phyloP scores from a whole-genome alignment of 2,888 invertebrate genomes.

The Hirudinaria manillensis region DNA sequence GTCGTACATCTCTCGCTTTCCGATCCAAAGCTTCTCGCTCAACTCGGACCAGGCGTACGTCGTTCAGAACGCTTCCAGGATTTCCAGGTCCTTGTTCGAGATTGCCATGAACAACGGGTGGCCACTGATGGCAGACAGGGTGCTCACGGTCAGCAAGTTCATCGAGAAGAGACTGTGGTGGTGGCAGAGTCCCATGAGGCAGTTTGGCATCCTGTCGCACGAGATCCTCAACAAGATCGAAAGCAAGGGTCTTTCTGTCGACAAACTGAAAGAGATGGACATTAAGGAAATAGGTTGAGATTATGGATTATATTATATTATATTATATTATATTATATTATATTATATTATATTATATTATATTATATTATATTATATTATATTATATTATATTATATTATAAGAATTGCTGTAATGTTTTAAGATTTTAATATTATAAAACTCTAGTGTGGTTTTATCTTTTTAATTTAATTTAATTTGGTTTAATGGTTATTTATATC shows the following conservation, averaged over 20 bases:
- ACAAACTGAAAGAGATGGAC: constrained; percentile 77
- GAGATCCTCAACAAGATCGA: constrained; percentile 78
- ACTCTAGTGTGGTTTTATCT: no score
- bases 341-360: no score
- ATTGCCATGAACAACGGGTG: constrained; percentile 82
- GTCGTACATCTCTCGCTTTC: constrained; percentile 75
- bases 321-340: no score
- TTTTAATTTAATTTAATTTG: neutral
- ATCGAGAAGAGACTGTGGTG: constrained; percentile 81
- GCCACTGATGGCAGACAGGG: constrained; percentile 77
- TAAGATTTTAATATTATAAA: no score
- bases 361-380: neutral
- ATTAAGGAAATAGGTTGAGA: constrained; percentile 72
- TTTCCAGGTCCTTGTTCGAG: constrained; percentile 86
- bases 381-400: no score
- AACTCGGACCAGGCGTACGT: constrained; percentile 83
- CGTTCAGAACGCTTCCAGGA: constrained; percentile 83
- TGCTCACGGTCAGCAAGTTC: constrained; percentile 68
- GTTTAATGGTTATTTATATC: neutral
- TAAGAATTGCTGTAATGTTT: no score
- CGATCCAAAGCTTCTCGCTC: constrained; percentile 75
- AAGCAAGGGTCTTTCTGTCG: constrained; percentile 66
- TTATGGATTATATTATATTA: neutral
- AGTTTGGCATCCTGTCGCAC: constrained; percentile 59
- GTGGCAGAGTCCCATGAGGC: constrained; percentile 75